These are phyloP conservation scores for Drosophila diplacantha DNA, from an alignment of 2,888 invertebrate species.

Conservation along the genomic window DNA sequence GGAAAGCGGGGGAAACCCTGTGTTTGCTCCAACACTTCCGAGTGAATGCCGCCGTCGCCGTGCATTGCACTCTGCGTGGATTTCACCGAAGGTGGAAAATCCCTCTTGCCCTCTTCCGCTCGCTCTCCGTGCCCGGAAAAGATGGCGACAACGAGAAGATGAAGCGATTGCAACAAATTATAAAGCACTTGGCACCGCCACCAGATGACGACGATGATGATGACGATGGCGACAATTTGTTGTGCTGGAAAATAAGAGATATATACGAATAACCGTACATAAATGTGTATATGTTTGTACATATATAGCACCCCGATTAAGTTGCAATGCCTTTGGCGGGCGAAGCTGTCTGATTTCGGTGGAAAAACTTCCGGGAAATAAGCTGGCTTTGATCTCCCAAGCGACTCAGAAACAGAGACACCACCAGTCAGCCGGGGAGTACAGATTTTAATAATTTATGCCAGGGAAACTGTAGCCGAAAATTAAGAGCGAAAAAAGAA, in stretches of 20 bases:
- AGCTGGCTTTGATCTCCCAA: constrained; percentile 7
- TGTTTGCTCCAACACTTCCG: constrained; percentile 47
- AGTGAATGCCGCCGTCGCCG: constrained; percentile 47
- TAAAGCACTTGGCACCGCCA: constrained; percentile 21
- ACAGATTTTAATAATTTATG: constrained; percentile 2
- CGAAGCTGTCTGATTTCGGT: background rate
- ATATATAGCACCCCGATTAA: constrained; percentile 7
- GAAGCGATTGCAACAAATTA: constrained; percentile 37
- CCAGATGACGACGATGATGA: constrained; percentile 9
- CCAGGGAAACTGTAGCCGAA: background rate
- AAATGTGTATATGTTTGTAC: background rate
- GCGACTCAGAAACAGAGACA: constrained; percentile 5
- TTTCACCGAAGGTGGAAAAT: constrained; percentile 40
- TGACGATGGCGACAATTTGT: constrained; percentile 29
- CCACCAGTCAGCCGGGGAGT: background rate
- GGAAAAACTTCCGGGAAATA: constrained; percentile 5
- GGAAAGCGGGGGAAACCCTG: constrained; percentile 8
- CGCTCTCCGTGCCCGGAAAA: background rate
- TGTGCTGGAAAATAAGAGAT: constrained; percentile 17
- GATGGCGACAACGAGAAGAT: constrained; percentile 30
- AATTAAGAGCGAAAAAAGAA: background rate
- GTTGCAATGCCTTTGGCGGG: constrained; percentile 7
- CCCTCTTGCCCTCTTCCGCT: background rate
- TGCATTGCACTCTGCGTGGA: constrained; percentile 53
- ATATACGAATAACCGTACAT: background rate